Conservation (phyloP, 2,888 invertebrate genomes). For the Drosophila picticornis region DNA sequence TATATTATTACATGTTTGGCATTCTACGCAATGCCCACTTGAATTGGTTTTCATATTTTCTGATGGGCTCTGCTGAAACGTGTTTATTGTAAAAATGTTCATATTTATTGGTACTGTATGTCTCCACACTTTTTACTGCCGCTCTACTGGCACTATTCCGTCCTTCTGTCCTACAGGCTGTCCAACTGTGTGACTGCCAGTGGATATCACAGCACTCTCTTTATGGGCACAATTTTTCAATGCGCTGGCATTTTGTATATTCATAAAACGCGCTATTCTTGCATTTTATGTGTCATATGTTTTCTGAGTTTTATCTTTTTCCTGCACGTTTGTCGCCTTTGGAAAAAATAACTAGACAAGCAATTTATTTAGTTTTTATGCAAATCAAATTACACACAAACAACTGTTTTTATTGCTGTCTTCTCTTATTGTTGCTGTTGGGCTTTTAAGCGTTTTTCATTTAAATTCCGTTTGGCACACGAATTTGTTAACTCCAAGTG, state of each 20-base stretch:
- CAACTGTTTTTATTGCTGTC: conserved; percentile 35
- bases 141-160: not conserved
- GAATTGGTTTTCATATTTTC: conserved; percentile 5
- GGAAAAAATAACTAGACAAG: conserved; percentile 27
- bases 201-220: conserved; percentile 19
- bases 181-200: conserved; percentile 14
- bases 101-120: conserved; percentile 67
- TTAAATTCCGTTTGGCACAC: conserved; percentile 48
- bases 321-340: conserved; percentile 18
- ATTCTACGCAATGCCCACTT: conserved; percentile 17
- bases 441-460: conserved; percentile 46
- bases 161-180: not conserved
- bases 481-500: conserved; percentile 34
- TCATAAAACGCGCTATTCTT: conserved; percentile 42
- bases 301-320: conserved; percentile 30
- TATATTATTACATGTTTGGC: conserved; percentile 30
- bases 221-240: conserved; percentile 35
- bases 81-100: conserved; percentile 27
- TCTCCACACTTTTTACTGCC: conserved; percentile 15
- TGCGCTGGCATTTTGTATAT: conserved; percentile 61
- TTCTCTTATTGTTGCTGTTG: conserved; percentile 11
- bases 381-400: conserved; percentile 68
- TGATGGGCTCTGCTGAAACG: conserved; percentile 10
- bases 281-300: conserved; percentile 49
- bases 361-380: conserved; percentile 72